Conservation (phyloP, 2,888 invertebrate species). For the Drosophila subquinaria region DNA sequence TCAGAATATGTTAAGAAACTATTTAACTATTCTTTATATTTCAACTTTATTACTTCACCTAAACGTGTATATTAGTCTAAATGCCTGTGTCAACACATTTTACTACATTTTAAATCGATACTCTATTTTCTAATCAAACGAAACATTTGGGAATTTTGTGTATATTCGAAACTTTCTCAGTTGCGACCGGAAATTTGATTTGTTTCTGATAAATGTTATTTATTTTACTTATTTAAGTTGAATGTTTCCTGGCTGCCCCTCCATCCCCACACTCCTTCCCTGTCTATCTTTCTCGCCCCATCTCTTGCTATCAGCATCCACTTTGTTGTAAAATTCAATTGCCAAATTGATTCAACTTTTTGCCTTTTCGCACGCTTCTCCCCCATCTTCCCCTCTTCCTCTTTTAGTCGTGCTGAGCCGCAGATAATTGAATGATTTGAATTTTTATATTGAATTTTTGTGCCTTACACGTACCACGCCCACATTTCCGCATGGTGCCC, state of each 20-base stretch:
- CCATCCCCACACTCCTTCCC: background rate
- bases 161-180: slow-evolving; percentile 31
- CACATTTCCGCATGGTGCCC: slow-evolving; percentile 21
- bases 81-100: slow-evolving; percentile 8
- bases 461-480: slow-evolving; percentile 51
- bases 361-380: slow-evolving; percentile 59
- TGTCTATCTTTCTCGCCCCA: background rate
- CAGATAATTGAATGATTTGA: slow-evolving; percentile 84
- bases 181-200: slow-evolving; percentile 78
- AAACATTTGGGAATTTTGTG: slow-evolving; percentile 35
- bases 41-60: background rate
- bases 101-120: background rate
- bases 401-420: slow-evolving; percentile 64
- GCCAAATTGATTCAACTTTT: slow-evolving; percentile 81
- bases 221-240: slow-evolving; percentile 78
- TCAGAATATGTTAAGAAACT: too few species aligned
- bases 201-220: slow-evolving; percentile 78
- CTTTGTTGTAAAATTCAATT: slow-evolving; percentile 74
- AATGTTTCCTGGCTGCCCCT: slow-evolving; percentile 25
- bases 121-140: slow-evolving; percentile 31
- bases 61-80: background rate
- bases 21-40: too few species aligned
- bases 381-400: background rate
- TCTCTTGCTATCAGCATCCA: slow-evolving; percentile 15
- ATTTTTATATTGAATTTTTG: slow-evolving; percentile 82